Evolutionary conservation across 2,888 invertebrate species (phyloP).

Genomic region (Perithous albicinctus): DNA sequence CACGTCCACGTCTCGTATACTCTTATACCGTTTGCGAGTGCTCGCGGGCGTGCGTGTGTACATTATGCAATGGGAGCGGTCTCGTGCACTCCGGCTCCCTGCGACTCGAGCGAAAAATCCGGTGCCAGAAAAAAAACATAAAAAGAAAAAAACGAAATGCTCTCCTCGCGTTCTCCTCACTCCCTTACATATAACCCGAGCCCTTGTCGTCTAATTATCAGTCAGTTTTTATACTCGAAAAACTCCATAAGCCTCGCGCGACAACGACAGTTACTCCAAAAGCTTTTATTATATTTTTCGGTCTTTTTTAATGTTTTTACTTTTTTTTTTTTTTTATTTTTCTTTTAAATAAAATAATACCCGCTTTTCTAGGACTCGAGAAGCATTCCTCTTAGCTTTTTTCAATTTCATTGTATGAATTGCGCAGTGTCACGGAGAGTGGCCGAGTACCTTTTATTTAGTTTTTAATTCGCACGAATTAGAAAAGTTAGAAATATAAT

Average conservation of each 20-base stretch:
- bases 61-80: constrained; percentile 46
- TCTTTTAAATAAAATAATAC: background rate
- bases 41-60: constrained; percentile 5
- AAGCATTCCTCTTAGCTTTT: background rate
- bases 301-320: too few species aligned
- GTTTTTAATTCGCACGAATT: background rate
- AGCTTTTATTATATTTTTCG: constrained; percentile 3
- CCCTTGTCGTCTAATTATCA: constrained; percentile 56
- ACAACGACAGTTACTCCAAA: background rate
- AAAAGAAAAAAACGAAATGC: background rate
- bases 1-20: background rate
- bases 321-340: constrained; percentile 2
- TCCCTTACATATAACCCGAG: background rate
- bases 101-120: constrained; percentile 51
- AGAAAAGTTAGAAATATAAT: background rate
- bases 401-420: background rate
- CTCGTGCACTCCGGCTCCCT: constrained; percentile 42
- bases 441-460: background rate
- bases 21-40: constrained; percentile 14
- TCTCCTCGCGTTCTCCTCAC: too few species aligned
- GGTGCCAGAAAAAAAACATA: constrained; percentile 27
- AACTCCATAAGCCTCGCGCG: constrained; percentile 2
- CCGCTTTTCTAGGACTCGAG: background rate
- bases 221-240: constrained; percentile 24
- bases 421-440: background rate